A percentile compares a stretch with the other conserved stretches of the same genome.
phyloP scores from a whole-genome alignment of 1,140 invertebrate species.

The Hyphantria cunea region DNA sequence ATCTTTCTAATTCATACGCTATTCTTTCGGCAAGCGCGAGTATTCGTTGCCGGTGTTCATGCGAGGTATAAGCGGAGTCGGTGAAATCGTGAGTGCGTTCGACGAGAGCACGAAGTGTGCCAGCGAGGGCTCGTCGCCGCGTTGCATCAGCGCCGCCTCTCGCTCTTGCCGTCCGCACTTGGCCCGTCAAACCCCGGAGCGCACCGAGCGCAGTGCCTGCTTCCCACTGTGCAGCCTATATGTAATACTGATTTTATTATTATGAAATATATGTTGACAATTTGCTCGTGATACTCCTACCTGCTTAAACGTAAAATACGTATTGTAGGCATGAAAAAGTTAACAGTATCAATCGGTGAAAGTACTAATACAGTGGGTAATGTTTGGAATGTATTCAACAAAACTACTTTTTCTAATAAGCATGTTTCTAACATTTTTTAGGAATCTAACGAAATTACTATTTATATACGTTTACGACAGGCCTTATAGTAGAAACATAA shows the following conservation, averaged over 20 bases:
- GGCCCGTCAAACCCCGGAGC: constrained; percentile 72
- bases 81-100: constrained; percentile 99
- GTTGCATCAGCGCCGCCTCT: constrained; percentile 81
- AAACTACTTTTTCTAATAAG: neutral
- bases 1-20: constrained; percentile 92
- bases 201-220: constrained; percentile 76
- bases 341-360: neutral
- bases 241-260: constrained; percentile 9
- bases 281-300: constrained; percentile 2
- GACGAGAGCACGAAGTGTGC: constrained; percentile 93
- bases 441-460: constrained; percentile 10
- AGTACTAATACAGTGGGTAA: neutral
- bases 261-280: neutral
- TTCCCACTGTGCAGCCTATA: constrained; percentile 71
- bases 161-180: constrained; percentile 65
- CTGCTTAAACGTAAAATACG: neutral
- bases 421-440: neutral
- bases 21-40: constrained; percentile 94
- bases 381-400: neutral
- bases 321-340: neutral
- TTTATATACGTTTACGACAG: constrained; percentile 3
- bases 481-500: neutral
- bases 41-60: constrained; percentile 98
- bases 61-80: constrained; percentile 98
- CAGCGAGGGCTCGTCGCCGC: constrained; percentile 88